These are phyloP conservation scores for Notoglanidium macrostoma DNA, from an alignment of 2,797 vertebrate genomes.

Conservation along the genomic window DNA sequence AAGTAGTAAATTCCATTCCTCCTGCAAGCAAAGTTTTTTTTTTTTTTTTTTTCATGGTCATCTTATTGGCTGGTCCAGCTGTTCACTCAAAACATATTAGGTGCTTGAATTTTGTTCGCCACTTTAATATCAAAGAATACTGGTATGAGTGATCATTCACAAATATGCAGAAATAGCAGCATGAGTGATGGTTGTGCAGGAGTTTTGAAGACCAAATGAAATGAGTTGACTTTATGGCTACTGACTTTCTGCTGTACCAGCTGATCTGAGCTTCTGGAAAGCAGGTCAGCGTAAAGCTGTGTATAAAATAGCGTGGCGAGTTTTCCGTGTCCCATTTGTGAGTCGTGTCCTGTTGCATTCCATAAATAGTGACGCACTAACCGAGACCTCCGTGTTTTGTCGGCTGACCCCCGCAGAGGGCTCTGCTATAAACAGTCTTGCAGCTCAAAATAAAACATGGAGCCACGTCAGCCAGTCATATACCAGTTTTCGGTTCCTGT, in stretches of 20 bases:
- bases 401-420: slow-evolving; percentile 46
- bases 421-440: slow-evolving; percentile 29
- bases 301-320: slow-evolving; percentile 43
- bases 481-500: background rate
- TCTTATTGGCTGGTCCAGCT: background rate
- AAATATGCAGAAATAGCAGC: background rate
- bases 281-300: slow-evolving; percentile 36
- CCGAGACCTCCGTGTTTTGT: slow-evolving; percentile 31
- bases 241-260: slow-evolving; percentile 33
- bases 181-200: background rate
- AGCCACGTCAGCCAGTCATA: background rate
- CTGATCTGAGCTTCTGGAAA: slow-evolving; percentile 24
- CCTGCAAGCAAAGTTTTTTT: background rate
- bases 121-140: background rate
- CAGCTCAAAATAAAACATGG: slow-evolving; percentile 16
- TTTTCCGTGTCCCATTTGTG: slow-evolving; percentile 51
- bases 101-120: background rate
- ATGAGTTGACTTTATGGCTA: background rate
- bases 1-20: no score
- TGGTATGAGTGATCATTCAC: background rate
- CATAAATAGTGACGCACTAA: slow-evolving; percentile 55
- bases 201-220: background rate
- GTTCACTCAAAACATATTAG: background rate
- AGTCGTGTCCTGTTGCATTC: slow-evolving; percentile 59
- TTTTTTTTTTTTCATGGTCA: background rate